Evolutionary conservation across 1,140 invertebrate species (phyloP).

Genomic region (Euura saliciscinereae): DNA sequence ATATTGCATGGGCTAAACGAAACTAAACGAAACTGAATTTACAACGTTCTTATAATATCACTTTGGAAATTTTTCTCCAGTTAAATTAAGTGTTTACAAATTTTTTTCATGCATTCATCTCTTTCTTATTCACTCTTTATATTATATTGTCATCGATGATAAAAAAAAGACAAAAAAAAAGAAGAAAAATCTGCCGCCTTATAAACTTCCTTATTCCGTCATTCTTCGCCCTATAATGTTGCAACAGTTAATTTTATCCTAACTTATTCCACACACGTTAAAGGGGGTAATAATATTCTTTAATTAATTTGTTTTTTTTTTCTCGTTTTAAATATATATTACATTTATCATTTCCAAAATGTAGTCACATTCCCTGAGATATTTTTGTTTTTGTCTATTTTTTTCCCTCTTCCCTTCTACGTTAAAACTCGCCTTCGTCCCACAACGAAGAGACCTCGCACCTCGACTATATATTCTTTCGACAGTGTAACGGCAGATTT

Average conservation of each 20-base stretch:
- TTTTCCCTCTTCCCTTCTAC: background rate
- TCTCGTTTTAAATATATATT: background rate
- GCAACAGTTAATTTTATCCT: background rate
- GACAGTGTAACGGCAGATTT: background rate
- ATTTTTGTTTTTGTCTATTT: background rate
- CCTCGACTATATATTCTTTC: background rate
- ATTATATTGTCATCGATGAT: background rate
- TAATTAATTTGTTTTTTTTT: background rate
- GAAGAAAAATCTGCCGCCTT: background rate
- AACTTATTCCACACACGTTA: background rate
- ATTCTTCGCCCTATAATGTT: background rate
- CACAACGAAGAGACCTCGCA: background rate
- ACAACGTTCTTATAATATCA: background rate
- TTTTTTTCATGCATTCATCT: too few relatives aligned
- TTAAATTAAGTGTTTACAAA: background rate
- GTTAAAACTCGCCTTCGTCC: background rate
- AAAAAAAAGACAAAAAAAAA: too few relatives aligned
- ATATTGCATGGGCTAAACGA: background rate
- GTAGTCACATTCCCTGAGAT: slow-evolving; percentile 1
- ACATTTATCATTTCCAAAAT: background rate
- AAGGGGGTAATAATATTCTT: background rate
- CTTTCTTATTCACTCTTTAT: background rate
- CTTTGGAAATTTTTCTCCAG: background rate
- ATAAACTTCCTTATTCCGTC: background rate
- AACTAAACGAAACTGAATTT: background rate